These are phyloP conservation scores for Cephus runcator DNA, from an alignment of 2,888 invertebrate species.

Conservation along the genomic window DNA sequence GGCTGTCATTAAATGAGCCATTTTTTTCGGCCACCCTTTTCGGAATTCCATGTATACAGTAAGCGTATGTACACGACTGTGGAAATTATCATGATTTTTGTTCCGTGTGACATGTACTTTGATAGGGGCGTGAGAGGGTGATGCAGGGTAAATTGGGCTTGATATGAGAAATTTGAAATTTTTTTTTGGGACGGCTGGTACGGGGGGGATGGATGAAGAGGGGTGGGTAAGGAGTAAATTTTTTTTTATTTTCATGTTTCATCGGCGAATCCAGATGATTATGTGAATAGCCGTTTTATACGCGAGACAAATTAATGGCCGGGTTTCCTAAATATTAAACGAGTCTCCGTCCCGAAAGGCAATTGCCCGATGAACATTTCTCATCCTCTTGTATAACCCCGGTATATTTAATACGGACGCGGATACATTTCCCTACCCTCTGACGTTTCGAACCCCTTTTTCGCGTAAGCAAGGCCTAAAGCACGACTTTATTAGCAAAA, in stretches of 20 bases:
- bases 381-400: background rate
- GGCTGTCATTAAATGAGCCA: no score
- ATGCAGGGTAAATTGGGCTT: no score
- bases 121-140: no score
- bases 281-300: background rate
- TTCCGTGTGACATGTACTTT: no score
- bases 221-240: no score
- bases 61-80: no score
- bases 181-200: fast-evolving
- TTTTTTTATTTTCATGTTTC: no score
- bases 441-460: background rate
- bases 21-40: no score
- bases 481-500: background rate
- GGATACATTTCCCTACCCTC: background rate
- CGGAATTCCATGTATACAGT: no score
- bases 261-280: background rate
- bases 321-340: background rate
- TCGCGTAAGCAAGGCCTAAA: background rate
- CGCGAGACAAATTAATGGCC: background rate
- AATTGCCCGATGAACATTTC: background rate
- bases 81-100: no score
- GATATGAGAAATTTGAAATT: no score
- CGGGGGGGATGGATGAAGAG: no score
- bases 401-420: background rate
- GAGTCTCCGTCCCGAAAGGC: background rate